Conservation (phyloP, 2,797 vertebrate species). For the Oreortyx pictus region DNA sequence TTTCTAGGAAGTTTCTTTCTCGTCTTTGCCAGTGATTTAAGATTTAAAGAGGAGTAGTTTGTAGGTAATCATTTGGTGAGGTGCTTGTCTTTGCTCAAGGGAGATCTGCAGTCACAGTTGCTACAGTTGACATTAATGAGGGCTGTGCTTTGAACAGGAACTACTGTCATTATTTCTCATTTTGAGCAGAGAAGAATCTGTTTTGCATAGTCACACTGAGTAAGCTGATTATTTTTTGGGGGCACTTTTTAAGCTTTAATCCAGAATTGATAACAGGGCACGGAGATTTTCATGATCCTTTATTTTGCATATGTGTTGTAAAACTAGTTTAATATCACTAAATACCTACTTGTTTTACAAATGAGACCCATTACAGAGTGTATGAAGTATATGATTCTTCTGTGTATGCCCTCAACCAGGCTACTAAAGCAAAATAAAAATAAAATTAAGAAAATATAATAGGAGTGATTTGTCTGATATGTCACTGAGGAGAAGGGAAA, state of each 20-base stretch:
- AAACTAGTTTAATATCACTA: not conserved
- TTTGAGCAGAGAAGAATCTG: not conserved
- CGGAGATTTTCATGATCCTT: not conserved
- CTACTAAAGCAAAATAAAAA: not conserved
- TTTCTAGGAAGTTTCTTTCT: not conserved
- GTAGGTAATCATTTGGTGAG: not conserved
- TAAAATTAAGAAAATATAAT: not conserved
- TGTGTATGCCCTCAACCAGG: too few species aligned
- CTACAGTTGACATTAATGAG: not conserved
- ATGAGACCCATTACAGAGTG: not conserved
- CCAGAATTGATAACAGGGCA: not conserved
- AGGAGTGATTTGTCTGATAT: not conserved
- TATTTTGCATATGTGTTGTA: fast-evolving
- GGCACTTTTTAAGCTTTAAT: not conserved
- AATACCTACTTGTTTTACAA: not conserved
- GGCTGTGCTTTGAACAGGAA: not conserved
- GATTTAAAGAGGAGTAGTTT: not conserved
- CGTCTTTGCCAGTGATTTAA: not conserved
- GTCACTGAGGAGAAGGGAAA: not conserved
- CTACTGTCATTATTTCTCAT: not conserved
- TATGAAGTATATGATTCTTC: not conserved
- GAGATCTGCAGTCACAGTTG: not conserved
- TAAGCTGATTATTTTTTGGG: not conserved
- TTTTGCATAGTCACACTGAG: not conserved
- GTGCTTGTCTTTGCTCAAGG: not conserved